phyloP scores from a whole-genome alignment of 1,140 invertebrate genomes.

The roundworm (Caenorhabditis elegans) region DNA sequence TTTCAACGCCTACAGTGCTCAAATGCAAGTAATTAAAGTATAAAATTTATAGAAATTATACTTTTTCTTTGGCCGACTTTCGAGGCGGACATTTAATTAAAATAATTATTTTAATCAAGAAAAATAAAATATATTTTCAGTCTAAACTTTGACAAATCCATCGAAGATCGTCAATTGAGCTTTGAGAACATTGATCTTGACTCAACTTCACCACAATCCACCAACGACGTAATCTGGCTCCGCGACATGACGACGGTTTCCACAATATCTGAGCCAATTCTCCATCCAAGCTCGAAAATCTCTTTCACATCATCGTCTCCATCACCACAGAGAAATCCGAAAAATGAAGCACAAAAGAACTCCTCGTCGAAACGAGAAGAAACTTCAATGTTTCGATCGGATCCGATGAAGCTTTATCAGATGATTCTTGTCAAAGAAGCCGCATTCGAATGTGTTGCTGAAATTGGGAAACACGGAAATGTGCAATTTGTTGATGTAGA shows the following conservation, averaged over 20 bases:
- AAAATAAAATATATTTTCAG: background rate
- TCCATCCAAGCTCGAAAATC: background rate
- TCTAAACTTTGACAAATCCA: background rate
- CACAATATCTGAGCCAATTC: background rate
- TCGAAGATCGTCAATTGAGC: background rate
- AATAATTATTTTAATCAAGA: background rate
- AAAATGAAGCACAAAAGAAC: background rate
- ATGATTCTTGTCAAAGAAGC: conserved; percentile 85
- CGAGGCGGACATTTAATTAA: too few relatives aligned
- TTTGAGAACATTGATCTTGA: background rate
- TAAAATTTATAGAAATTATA: too few relatives aligned
- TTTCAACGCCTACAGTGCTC: too few relatives aligned
- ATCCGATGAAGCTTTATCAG: conserved; percentile 83
- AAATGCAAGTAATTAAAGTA: too few relatives aligned
- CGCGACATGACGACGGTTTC: background rate
- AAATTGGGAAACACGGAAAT: conserved; percentile 81
- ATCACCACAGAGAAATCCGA: background rate
- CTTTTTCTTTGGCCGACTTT: too few relatives aligned
- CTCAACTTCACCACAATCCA: background rate
- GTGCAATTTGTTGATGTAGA: conserved; percentile 88
- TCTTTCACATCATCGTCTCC: background rate
- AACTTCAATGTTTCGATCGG: conserved; percentile 77
- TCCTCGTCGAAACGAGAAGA: background rate
- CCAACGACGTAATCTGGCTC: background rate
- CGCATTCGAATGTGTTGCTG: conserved; percentile 83